phyloP scores from a whole-genome alignment of 2,888 invertebrate species.

The Molorchus minor region DNA sequence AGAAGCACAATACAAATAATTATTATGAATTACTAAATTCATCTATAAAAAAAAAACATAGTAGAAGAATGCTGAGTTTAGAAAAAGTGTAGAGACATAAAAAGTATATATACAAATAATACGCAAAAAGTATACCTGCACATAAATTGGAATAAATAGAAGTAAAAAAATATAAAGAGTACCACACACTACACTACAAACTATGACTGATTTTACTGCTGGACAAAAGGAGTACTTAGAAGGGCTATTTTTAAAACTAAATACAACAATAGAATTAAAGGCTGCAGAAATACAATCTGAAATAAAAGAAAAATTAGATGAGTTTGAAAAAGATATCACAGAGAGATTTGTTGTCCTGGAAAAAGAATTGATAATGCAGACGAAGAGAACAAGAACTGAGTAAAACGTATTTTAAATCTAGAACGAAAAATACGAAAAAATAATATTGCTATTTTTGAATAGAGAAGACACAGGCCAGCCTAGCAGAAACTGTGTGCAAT shows the following conservation, averaged over 20 bases:
- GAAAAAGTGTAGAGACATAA: no score
- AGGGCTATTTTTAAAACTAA: background rate
- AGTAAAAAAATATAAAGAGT: background rate
- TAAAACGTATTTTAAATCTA: background rate
- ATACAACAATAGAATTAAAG: background rate
- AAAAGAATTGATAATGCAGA: background rate
- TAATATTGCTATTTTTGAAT: background rate
- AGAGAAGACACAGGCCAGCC: background rate
- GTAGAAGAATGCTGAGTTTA: no score
- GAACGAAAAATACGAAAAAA: background rate
- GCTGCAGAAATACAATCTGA: background rate
- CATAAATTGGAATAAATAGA: no score
- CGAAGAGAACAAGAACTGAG: background rate
- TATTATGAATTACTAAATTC: no score
- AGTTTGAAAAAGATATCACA: background rate
- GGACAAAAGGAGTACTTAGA: background rate
- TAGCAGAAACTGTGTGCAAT: background rate
- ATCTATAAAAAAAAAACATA: no score
- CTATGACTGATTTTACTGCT: slow-evolving; percentile 39
- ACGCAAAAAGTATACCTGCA: no score
- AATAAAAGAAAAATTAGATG: background rate
- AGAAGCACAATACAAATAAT: no score
- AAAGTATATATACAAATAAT: no score
- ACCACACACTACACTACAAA: background rate
- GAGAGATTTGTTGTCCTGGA: background rate